These are phyloP conservation scores for Xanthorhoe designata DNA, from an alignment of 2,888 invertebrate genomes.

Conservation along the genomic window DNA sequence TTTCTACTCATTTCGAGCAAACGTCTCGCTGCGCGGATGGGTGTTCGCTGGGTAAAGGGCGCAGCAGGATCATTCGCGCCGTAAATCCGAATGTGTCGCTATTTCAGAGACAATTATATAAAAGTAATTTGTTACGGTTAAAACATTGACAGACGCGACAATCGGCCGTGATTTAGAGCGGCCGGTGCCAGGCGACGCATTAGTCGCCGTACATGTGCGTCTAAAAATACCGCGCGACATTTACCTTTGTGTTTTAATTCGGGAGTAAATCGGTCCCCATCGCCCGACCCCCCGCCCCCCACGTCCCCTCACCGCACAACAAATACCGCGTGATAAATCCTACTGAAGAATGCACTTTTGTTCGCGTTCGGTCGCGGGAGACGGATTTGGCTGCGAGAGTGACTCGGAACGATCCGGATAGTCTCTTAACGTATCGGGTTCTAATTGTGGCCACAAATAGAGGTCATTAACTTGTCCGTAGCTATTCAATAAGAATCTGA, in stretches of 20 bases:
- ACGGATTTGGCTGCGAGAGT: constrained; percentile 19
- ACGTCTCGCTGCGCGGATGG: neutral
- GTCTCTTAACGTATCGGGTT: constrained; percentile 14
- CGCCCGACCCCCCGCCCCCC: constrained; percentile 27
- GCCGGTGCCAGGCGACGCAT: constrained; percentile 51
- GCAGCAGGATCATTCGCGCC: constrained; percentile 4
- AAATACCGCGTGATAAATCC: constrained; percentile 66
- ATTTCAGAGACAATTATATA: constrained; percentile 45
- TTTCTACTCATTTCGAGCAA: too few relatives aligned
- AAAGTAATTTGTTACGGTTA: constrained; percentile 42
- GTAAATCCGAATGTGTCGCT: constrained; percentile 24
- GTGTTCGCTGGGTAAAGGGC: neutral
- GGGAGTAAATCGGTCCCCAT: constrained; percentile 58
- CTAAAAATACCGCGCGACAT: constrained; percentile 68
- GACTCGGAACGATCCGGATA: constrained; percentile 12
- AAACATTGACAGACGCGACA: constrained; percentile 45
- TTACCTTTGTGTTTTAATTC: constrained; percentile 70
- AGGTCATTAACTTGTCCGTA: constrained; percentile 11
- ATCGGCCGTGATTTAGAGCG: constrained; percentile 48
- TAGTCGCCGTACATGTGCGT: constrained; percentile 52
- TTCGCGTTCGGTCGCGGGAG: constrained; percentile 23
- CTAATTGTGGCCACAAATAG: constrained; percentile 24
- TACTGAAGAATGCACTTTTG: constrained; percentile 56
- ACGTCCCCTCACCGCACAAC: constrained; percentile 48
- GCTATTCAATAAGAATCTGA: constrained; percentile 4